A percentile compares a stretch with the other conserved stretches of the same genome.
phyloP scores from a whole-genome alignment of 2,113 vertebrate genomes.

The Xerus inauris region DNA sequence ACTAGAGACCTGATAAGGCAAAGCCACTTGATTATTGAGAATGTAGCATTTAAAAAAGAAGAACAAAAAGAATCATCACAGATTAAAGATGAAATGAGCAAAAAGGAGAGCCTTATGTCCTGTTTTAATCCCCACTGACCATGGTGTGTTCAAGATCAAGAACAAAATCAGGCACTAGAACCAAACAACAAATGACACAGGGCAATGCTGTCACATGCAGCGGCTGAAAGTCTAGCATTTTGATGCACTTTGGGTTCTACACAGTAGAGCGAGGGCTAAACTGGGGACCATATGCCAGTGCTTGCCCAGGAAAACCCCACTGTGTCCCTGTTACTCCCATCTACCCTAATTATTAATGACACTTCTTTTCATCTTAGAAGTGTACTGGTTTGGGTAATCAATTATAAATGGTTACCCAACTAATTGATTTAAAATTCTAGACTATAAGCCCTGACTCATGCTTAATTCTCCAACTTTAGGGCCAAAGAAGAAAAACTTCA shows the following conservation, averaged over 20 bases:
- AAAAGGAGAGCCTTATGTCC: not conserved
- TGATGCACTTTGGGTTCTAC: not conserved
- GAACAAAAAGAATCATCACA: not conserved
- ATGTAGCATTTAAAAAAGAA: not conserved
- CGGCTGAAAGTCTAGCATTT: accelerated
- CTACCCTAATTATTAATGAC: not conserved
- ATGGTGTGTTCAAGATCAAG: not conserved
- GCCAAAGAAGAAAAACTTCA: not conserved
- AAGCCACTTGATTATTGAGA: not conserved
- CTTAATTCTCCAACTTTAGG: not conserved
- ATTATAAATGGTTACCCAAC: not conserved
- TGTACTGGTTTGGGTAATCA: not conserved
- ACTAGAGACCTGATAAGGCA: not conserved
- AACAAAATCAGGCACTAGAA: not conserved
- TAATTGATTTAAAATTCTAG: conserved; percentile 16
- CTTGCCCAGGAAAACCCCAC: not conserved
- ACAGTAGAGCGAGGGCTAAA: not conserved
- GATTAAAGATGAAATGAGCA: not conserved
- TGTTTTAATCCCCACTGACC: not conserved
- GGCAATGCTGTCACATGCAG: not conserved
- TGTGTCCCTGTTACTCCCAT: not conserved
- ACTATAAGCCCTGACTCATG: not conserved
- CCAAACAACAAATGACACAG: not conserved
- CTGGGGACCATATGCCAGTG: not conserved
- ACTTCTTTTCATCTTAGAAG: not conserved